phyloP scores from a whole-genome alignment of 2,113 vertebrate species.

The Axis porcinus region DNA sequence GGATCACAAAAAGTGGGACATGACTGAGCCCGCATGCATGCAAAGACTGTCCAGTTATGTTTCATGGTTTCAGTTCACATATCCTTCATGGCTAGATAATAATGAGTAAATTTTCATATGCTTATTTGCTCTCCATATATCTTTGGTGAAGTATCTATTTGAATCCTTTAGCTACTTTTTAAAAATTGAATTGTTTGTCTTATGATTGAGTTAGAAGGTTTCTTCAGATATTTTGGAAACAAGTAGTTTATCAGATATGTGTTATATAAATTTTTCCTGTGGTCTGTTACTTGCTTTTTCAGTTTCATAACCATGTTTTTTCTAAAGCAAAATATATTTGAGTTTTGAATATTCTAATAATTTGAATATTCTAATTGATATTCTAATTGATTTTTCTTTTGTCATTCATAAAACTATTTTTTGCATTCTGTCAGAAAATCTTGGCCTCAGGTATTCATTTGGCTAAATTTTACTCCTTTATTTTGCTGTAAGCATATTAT shows the following conservation, averaged over 20 bases:
- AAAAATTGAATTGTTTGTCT: neutral
- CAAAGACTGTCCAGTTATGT: neutral
- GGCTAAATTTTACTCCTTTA: neutral
- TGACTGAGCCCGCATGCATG: accelerated
- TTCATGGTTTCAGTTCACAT: neutral
- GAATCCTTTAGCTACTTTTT: neutral
- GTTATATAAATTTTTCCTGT: neutral
- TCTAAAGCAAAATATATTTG: neutral
- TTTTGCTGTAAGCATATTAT: neutral
- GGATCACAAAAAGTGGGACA: neutral
- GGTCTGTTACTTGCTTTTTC: neutral
- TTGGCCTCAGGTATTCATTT: neutral
- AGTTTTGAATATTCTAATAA: neutral
- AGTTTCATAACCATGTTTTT: neutral
- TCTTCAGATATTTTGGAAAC: neutral
- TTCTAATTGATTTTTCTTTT: neutral
- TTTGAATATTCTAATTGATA: neutral
- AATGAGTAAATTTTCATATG: neutral
- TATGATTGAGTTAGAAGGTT: neutral
- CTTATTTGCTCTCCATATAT: neutral
- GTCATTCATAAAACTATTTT: neutral
- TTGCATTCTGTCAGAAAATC: neutral
- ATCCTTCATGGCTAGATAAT: neutral
- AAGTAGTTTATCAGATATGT: neutral
- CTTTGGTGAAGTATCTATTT: neutral